These are phyloP conservation scores for Onychostoma macrolepis DNA, from an alignment of 2,113 vertebrate genomes.

Conservation along the genomic window DNA sequence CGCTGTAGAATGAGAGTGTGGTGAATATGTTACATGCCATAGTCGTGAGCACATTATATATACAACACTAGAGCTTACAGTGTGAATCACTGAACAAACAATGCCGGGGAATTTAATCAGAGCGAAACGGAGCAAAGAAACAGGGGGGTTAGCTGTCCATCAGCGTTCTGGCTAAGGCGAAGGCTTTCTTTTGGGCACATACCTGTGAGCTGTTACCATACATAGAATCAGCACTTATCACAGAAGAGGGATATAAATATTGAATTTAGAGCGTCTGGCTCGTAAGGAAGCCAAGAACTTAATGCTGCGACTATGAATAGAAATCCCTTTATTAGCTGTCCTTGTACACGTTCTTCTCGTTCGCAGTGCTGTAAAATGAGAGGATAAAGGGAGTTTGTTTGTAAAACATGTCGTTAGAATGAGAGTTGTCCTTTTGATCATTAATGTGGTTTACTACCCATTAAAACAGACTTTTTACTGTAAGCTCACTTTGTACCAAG, in stretches of 20 bases:
- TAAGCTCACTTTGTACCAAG: constrained; percentile 23
- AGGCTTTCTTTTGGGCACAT: constrained; percentile 64
- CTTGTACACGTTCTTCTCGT: background rate
- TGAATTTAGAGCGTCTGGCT: constrained; percentile 69
- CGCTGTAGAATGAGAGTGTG: constrained; percentile 28
- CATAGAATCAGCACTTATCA: constrained; percentile 70
- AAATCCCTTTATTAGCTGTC: constrained; percentile 50
- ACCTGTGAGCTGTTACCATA: constrained; percentile 73
- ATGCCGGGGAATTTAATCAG: constrained; percentile 67
- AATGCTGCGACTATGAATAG: constrained; percentile 70
- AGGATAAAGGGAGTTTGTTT: constrained; percentile 23
- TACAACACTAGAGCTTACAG: constrained; percentile 47
- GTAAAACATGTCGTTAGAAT: constrained; percentile 8
- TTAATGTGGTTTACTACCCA: background rate
- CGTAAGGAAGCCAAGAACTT: constrained; percentile 63
- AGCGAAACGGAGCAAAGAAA: constrained; percentile 49
- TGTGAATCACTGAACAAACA: constrained; percentile 65
- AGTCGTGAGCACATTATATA: constrained; percentile 60
- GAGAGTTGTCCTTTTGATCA: constrained; percentile 21
- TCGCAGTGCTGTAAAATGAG: background rate
- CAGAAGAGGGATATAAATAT: constrained; percentile 65
- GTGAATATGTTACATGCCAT: constrained; percentile 65
- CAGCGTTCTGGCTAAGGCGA: constrained; percentile 62
- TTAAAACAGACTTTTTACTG: constrained; percentile 34
- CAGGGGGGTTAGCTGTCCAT: constrained; percentile 61